Evolutionary conservation across 2,113 vertebrate species (phyloP).

Genomic region (Philantomba maxwellii): DNA sequence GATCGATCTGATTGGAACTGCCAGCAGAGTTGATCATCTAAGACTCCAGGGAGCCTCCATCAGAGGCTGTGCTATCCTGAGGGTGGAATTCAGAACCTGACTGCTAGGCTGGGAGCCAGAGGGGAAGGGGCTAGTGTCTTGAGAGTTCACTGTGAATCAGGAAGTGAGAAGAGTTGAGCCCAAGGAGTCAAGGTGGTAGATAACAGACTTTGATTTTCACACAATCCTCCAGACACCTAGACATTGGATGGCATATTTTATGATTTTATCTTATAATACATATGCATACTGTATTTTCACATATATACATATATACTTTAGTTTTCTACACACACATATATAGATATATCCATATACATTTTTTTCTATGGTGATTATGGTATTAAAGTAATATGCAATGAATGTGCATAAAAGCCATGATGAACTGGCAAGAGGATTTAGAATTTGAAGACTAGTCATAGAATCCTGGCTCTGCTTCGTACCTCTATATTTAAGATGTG

Average conservation of each 20-base stretch:
- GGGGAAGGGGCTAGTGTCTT: not conserved
- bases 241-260: not conserved
- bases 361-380: not conserved
- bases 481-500: not conserved
- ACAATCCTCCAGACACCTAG: not conserved
- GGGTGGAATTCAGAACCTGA: not conserved
- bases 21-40: not conserved
- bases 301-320: not conserved
- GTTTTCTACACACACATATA: not conserved
- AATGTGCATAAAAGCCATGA: not conserved
- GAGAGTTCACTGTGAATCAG: not conserved
- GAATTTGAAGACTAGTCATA: not conserved
- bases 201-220: not conserved
- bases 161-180: not conserved
- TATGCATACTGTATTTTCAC: not conserved
- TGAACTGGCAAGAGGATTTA: not conserved
- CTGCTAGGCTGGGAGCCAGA: not conserved
- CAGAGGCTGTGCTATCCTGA: not conserved
- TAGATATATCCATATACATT: not conserved
- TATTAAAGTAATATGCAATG: not conserved
- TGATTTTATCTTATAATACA: not conserved
- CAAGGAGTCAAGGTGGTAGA: not conserved
- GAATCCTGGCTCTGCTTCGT: not conserved
- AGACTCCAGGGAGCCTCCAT: not conserved
- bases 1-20: not conserved